Conservation (phyloP, 2,888 invertebrate genomes). For the Trichopoda pennipes region DNA sequence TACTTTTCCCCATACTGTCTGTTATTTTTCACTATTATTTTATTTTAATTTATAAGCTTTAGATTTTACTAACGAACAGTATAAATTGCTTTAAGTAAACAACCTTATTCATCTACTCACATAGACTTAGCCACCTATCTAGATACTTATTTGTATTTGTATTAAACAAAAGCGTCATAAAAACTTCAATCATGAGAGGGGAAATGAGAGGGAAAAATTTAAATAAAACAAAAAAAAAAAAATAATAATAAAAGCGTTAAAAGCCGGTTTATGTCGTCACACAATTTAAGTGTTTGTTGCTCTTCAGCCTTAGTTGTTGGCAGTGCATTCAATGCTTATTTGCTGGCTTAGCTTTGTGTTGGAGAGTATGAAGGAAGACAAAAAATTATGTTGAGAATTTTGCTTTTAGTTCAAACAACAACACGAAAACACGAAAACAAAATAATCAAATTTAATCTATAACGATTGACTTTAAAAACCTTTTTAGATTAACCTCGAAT, state of each 20-base stretch:
- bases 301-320: slow-evolving; percentile 42
- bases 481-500: slow-evolving; percentile 7
- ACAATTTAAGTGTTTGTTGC: slow-evolving; percentile 62
- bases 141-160: slow-evolving; percentile 37
- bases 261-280: slow-evolving; percentile 70
- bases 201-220: not conserved
- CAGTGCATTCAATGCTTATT: slow-evolving; percentile 17
- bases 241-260: slow-evolving; percentile 56
- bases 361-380: not conserved
- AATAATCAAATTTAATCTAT: not conserved
- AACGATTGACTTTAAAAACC: no score
- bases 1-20: slow-evolving; percentile 28
- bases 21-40: slow-evolving; percentile 51
- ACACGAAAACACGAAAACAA: not conserved
- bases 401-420: not conserved
- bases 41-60: slow-evolving; percentile 22
- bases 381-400: not conserved
- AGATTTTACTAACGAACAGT: slow-evolving; percentile 24
- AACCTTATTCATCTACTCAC: slow-evolving; percentile 24
- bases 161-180: slow-evolving; percentile 59
- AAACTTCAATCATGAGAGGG: slow-evolving; percentile 18
- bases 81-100: slow-evolving; percentile 24
- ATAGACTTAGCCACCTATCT: slow-evolving; percentile 29
- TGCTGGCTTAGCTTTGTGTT: slow-evolving; percentile 10
- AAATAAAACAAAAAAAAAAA: not conserved